phyloP scores from a whole-genome alignment of 1,140 invertebrate genomes.

The Lepidurus apus region DNA sequence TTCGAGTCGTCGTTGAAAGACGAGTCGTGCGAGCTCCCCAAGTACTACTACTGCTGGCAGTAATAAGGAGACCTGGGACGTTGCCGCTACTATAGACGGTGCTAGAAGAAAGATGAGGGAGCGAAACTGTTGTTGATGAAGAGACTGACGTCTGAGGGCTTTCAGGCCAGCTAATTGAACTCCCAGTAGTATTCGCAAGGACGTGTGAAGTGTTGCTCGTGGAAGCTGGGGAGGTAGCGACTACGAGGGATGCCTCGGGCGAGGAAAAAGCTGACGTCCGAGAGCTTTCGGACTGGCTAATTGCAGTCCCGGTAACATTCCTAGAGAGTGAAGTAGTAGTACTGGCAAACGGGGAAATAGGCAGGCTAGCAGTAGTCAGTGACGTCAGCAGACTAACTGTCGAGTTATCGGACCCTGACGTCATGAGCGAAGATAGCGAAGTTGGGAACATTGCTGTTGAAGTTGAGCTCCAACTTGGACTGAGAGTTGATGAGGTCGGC shows the following conservation, averaged over 20 bases:
- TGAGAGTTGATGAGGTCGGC: background rate
- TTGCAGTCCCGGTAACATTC: background rate
- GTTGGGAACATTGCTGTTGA: background rate
- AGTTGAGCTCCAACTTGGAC: conserved; percentile 18
- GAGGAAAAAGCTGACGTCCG: background rate
- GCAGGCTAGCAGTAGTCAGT: background rate
- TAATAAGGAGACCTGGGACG: background rate
- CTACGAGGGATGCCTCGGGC: background rate
- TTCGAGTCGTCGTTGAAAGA: background rate
- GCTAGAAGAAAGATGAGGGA: conserved; percentile 7
- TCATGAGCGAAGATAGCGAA: background rate
- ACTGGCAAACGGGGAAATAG: background rate
- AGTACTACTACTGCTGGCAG: background rate
- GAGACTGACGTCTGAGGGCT: background rate
- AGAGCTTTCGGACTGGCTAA: background rate
- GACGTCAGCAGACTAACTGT: background rate
- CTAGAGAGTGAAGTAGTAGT: background rate
- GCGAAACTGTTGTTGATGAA: background rate
- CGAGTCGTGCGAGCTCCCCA: background rate
- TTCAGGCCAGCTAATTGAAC: background rate
- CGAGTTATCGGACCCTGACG: background rate
- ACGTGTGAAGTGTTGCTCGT: background rate
- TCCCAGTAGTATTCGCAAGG: background rate
- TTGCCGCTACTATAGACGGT: background rate
- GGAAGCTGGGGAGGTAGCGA: background rate